Conservation (phyloP, 2,797 vertebrate species). For the Leuciscus waleckii region DNA sequence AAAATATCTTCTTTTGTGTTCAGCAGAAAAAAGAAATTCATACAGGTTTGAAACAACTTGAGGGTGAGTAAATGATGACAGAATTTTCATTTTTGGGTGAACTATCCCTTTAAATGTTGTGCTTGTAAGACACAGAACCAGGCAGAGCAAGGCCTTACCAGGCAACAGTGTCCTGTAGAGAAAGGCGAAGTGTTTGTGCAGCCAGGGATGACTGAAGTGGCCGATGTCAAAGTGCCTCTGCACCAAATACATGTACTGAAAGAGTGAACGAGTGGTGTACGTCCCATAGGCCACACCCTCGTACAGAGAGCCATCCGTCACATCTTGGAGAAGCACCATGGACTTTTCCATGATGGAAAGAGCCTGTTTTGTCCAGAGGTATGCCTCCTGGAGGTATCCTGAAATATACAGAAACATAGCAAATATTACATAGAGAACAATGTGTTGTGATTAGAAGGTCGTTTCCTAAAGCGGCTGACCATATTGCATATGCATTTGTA, state of each 20-base stretch:
- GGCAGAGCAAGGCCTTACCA: conserved; percentile 73
- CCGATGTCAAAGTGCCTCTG: conserved; percentile 94
- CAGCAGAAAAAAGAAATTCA: no score
- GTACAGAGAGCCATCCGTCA: conserved; percentile 93
- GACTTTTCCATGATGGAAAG: conserved; percentile 97
- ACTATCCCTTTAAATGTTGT: not conserved
- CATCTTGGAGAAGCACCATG: conserved; percentile 90
- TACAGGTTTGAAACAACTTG: no score
- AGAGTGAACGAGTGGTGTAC: conserved; percentile 94
- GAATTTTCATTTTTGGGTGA: no score
- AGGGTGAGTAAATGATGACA: no score
- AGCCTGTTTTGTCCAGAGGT: conserved; percentile 96
- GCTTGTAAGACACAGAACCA: conserved; percentile 50
- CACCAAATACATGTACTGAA: conserved; percentile 96
- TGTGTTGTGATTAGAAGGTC: not conserved
- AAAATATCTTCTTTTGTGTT: no score
- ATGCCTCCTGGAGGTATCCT: conserved; percentile 98
- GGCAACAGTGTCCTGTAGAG: conserved; percentile 95
- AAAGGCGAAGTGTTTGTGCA: conserved; percentile 96
- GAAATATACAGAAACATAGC: conserved; percentile 27
- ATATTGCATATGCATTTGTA: no score
- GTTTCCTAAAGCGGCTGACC: not conserved
- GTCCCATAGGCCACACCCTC: conserved; percentile 98
- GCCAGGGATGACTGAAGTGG: conserved; percentile 96
- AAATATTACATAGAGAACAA: not conserved